Conservation (phyloP, 1,140 invertebrate species). For the Muscidifurax raptorellus region DNA sequence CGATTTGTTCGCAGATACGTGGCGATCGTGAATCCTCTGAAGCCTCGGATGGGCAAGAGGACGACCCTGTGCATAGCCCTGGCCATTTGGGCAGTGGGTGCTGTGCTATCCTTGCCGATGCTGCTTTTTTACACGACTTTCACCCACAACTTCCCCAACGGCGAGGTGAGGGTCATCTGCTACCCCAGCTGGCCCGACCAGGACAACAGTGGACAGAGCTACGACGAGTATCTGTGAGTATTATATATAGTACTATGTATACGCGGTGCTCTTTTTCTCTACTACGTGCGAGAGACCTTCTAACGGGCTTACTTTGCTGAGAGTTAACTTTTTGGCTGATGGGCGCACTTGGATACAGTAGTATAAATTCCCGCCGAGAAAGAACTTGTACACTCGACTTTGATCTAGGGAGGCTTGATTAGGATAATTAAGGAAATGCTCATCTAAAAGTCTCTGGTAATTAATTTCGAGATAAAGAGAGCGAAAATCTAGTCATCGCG, state of each 20-base stretch:
- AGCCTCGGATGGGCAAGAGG: slow-evolving; percentile 87
- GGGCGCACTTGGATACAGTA: no score
- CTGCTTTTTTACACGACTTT: slow-evolving; percentile 88
- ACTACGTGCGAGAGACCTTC: no score
- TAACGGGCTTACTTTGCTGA: no score
- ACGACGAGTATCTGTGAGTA: slow-evolving; percentile 88
- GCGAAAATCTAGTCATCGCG: no score
- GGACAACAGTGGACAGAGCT: slow-evolving; percentile 81
- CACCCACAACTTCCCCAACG: slow-evolving; percentile 77
- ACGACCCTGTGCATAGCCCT: slow-evolving; percentile 88
- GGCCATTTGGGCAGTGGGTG: slow-evolving; percentile 87
- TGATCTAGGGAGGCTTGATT: no score
- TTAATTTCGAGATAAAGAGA: no score
- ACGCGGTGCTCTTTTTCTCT: no score
- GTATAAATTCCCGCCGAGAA: no score
- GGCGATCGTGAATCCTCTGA: slow-evolving; percentile 93
- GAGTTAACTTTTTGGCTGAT: no score
- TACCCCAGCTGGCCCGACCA: slow-evolving; percentile 88
- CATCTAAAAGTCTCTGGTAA: no score
- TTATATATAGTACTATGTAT: neutral
- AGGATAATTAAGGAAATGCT: no score
- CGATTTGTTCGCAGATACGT: slow-evolving; percentile 83
- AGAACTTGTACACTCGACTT: no score
- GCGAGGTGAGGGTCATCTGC: slow-evolving; percentile 83
- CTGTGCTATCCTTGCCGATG: slow-evolving; percentile 87